Evolutionary conservation across 2,113 vertebrate species (phyloP).

Genomic region (Anser brachyrhynchus): DNA sequence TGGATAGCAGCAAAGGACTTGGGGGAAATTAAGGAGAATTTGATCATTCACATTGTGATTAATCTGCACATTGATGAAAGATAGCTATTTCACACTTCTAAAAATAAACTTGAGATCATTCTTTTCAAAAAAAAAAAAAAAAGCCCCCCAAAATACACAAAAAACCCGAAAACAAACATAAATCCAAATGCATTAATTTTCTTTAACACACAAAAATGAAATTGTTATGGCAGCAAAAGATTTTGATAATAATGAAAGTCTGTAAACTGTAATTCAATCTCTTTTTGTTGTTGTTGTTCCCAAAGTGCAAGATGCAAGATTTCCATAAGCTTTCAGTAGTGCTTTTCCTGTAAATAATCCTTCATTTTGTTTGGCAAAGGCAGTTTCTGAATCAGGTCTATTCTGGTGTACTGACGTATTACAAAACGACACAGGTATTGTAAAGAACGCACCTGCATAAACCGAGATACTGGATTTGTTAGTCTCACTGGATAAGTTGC

Average conservation of each 20-base stretch:
- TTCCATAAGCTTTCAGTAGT: conserved; percentile 92
- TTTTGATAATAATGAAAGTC: conserved; percentile 79
- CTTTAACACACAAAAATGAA: conserved; percentile 77
- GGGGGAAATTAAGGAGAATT: conserved; percentile 70
- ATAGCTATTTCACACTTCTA: conserved; percentile 75
- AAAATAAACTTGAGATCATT: conserved; percentile 71
- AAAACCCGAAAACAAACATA: conserved; percentile 35
- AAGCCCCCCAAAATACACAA: conserved; percentile 46
- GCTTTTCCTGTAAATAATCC: conserved; percentile 99
- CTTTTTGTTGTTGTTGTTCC: conserved; percentile 83
- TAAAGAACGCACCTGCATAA: conserved; percentile 99
- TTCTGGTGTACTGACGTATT: conserved; percentile 97
- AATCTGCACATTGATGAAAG: conserved; percentile 79
- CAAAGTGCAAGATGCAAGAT: conserved; percentile 93
- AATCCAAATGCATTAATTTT: conserved; percentile 65
- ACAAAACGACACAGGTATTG: conserved; percentile 99
- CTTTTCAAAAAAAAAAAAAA: conserved; percentile 68
- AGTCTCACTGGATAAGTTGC: conserved; percentile 96
- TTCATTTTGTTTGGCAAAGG: conserved; percentile 99
- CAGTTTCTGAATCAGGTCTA: conserved; percentile 99
- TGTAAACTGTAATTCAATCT: conserved; percentile 91
- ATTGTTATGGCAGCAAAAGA: conserved; percentile 82
- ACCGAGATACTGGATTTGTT: conserved; percentile 95
- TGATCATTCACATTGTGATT: conserved; percentile 84
- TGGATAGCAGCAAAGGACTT: conserved; percentile 86